Evolutionary conservation across 2,797 vertebrate genomes (phyloP).

Genomic region (Pseudochaenichthys georgianus): DNA sequence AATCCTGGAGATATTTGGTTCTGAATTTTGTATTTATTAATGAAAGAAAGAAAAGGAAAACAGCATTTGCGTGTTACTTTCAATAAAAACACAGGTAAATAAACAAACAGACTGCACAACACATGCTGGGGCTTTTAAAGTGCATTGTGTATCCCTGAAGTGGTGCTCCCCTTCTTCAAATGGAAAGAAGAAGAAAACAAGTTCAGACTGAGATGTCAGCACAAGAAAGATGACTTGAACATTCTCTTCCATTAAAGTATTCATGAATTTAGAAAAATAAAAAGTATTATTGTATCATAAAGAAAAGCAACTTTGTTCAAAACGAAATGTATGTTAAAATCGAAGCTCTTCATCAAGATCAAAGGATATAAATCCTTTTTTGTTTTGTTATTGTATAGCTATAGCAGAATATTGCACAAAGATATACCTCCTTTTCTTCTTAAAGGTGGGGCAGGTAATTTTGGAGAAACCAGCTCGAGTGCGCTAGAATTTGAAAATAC

Average conservation of each 20-base stretch:
- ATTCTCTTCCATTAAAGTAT: slow-evolving; percentile 32
- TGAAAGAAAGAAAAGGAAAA: slow-evolving; percentile 20
- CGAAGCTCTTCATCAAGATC: not conserved
- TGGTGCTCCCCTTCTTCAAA: slow-evolving; percentile 49
- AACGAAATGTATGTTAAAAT: not conserved
- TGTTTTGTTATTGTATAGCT: too few species aligned
- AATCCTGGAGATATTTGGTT: slow-evolving; percentile 15
- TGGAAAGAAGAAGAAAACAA: slow-evolving; percentile 15
- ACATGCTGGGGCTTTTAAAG: slow-evolving; percentile 49
- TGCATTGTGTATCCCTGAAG: slow-evolving; percentile 74
- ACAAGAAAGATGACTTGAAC: slow-evolving; percentile 15
- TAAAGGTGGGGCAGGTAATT: too few species aligned
- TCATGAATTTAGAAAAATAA: slow-evolving; percentile 13
- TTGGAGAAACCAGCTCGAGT: too few species aligned
- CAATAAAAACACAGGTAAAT: slow-evolving; percentile 42
- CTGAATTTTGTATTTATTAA: slow-evolving; percentile 23
- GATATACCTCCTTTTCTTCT: too few species aligned
- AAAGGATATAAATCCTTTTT: too few species aligned
- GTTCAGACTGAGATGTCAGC: slow-evolving; percentile 10
- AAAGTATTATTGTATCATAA: not conserved
- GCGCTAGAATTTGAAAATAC: too few species aligned
- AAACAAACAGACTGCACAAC: slow-evolving; percentile 42
- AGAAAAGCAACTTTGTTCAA: not conserved
- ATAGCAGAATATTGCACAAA: too few species aligned
- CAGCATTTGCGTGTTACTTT: slow-evolving; percentile 27